phyloP scores from a whole-genome alignment of 2,113 vertebrate genomes.

The Ailurus styani region DNA sequence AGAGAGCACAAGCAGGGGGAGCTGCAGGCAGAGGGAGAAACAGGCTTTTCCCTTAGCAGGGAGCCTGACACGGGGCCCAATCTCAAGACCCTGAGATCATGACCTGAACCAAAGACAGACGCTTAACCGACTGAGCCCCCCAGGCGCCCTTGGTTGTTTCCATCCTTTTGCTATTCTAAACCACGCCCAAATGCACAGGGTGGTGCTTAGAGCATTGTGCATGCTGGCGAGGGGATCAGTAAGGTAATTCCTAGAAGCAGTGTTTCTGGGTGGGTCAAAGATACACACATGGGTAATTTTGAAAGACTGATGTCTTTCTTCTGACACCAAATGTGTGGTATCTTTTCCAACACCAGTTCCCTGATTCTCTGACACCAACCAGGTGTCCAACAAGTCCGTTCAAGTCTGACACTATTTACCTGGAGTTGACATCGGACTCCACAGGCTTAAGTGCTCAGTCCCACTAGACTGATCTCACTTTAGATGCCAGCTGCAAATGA shows the following conservation, averaged over 20 bases:
- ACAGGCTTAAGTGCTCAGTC: background rate
- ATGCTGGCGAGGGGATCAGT: background rate
- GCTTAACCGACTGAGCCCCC: background rate
- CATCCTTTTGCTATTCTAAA: background rate
- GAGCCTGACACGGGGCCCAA: rapidly evolving
- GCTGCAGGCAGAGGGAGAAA: background rate
- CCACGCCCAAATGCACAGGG: background rate
- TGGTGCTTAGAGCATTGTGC: background rate
- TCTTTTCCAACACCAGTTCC: background rate
- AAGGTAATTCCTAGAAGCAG: background rate
- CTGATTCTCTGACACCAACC: background rate
- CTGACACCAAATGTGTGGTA: background rate
- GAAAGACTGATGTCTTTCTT: background rate
- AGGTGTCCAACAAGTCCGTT: background rate
- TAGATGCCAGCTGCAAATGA: background rate
- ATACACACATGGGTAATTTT: background rate
- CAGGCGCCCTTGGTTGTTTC: background rate
- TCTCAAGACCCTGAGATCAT: background rate
- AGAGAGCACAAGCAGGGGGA: background rate
- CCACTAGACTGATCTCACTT: background rate
- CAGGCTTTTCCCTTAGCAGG: background rate
- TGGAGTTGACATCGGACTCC: background rate
- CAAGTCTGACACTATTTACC: background rate
- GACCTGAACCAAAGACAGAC: background rate
- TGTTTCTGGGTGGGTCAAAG: background rate